phyloP scores from a whole-genome alignment of 2,888 invertebrate species.

The Siphonodentalium dalli region DNA sequence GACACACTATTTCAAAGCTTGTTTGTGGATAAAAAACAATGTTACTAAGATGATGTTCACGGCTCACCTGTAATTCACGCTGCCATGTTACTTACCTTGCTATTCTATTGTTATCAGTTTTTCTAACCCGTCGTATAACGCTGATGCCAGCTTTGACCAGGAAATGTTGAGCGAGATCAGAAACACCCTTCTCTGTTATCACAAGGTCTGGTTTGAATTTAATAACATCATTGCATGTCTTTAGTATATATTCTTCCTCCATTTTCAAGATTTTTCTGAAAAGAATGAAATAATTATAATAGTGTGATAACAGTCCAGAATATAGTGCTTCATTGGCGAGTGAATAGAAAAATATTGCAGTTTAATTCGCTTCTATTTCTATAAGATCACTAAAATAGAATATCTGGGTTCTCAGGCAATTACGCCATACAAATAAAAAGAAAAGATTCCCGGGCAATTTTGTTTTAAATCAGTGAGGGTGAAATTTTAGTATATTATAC shows the following conservation, averaged over 20 bases:
- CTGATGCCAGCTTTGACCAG: conserved; percentile 71
- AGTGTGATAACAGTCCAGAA: neutral
- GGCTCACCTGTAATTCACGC: no score
- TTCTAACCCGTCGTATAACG: conserved; percentile 78
- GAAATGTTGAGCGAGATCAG: conserved; percentile 71
- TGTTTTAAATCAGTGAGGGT: no score
- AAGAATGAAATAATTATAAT: neutral
- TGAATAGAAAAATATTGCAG: no score
- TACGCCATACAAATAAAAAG: no score
- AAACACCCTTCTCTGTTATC: conserved; percentile 98
- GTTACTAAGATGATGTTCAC: no score
- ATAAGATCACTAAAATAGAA: no score
- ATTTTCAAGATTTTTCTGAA: conserved; percentile 86
- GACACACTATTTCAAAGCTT: no score
- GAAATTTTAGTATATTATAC: no score
- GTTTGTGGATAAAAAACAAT: no score
- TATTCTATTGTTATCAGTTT: conserved; percentile 96
- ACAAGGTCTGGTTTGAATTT: conserved; percentile 93
- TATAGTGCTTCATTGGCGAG: no score
- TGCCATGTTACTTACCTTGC: conserved; percentile 76
- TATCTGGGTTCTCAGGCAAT: no score
- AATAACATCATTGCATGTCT: conserved; percentile 90
- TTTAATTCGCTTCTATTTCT: no score
- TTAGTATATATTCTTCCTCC: conserved; percentile 92
- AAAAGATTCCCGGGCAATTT: neutral